A percentile compares a stretch with the other conserved stretches of the same genome.
These are phyloP conservation scores for Schizopygopsis pylzovi DNA, from an alignment of 2,797 vertebrate genomes.

Conservation along the genomic window DNA sequence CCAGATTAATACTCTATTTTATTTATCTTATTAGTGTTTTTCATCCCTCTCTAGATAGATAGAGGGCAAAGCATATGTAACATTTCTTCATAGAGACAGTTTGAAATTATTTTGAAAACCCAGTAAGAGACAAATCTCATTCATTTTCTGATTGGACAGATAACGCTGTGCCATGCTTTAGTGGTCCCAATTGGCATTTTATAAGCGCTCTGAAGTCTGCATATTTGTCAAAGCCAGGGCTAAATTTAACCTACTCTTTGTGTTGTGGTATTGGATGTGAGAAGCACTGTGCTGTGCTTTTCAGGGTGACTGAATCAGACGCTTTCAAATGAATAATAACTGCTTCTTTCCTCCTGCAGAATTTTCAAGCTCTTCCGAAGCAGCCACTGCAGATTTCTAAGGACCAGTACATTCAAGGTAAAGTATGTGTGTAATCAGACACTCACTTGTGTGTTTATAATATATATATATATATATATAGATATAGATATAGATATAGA, in stretches of 20 bases:
- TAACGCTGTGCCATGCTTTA: background rate
- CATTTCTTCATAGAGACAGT: background rate
- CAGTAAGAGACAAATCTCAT: background rate
- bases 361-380: constrained; percentile 91
- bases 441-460: background rate
- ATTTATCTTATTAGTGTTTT: constrained; percentile 1
- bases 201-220: constrained; percentile 7
- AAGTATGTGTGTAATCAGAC: background rate
- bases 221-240: constrained; percentile 23
- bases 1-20: constrained; percentile 21
- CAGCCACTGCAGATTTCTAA: constrained; percentile 83
- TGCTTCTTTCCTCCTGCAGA: constrained; percentile 76
- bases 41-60: constrained; percentile 18
- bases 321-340: constrained; percentile 3
- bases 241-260: constrained; percentile 25
- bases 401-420: constrained; percentile 82
- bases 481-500: too few relatives aligned
- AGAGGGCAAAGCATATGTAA: constrained; percentile 13
- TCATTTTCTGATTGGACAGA: constrained; percentile 7
- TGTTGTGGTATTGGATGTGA: constrained; percentile 21
- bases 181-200: background rate
- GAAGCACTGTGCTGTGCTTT: background rate
- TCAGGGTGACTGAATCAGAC: constrained; percentile 25
- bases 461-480: background rate
- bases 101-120: constrained; percentile 17